Evolutionary conservation across 2,888 invertebrate genomes (phyloP).

Genomic region (Idaea biselata): DNA sequence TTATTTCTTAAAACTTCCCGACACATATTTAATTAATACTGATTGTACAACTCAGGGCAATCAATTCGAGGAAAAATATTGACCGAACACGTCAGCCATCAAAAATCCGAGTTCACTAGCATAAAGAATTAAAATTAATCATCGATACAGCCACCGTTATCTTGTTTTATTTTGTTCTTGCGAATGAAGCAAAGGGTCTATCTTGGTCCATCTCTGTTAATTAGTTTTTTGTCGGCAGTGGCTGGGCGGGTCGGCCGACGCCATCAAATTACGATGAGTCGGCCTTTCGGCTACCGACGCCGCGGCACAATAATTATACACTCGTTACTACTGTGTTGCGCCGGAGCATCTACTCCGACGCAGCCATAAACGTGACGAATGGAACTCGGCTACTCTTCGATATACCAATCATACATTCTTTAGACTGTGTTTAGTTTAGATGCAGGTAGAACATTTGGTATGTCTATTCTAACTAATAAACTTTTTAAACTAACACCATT

Average conservation of each 20-base stretch:
- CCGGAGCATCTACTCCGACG: conserved; percentile 30
- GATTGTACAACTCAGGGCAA: conserved; percentile 2
- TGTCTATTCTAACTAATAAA: too few species aligned
- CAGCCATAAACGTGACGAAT: conserved; percentile 49
- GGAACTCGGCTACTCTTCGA: conserved; percentile 9
- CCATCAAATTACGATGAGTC: conserved; percentile 81
- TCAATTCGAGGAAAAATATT: conserved; percentile 19
- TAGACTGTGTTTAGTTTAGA: background rate
- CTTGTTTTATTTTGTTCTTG: conserved; percentile 58
- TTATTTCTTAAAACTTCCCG: background rate
- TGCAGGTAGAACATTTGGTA: background rate
- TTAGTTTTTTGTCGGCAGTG: conserved; percentile 75
- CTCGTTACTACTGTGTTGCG: conserved; percentile 79
- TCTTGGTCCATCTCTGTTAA: conserved; percentile 73
- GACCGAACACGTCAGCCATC: conserved; percentile 30
- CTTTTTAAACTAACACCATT: too few species aligned
- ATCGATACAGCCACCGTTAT: conserved; percentile 45
- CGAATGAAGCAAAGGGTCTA: conserved; percentile 57
- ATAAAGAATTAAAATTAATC: conserved; percentile 42
- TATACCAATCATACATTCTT: background rate
- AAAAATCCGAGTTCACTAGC: conserved; percentile 31
- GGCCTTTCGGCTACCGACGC: conserved; percentile 77
- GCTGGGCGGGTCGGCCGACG: conserved; percentile 72
- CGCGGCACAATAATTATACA: conserved; percentile 75
- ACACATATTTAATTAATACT: conserved; percentile 12